These are phyloP conservation scores for Periphyllus acericola DNA, from an alignment of 2,888 invertebrate genomes.

Conservation along the genomic window DNA sequence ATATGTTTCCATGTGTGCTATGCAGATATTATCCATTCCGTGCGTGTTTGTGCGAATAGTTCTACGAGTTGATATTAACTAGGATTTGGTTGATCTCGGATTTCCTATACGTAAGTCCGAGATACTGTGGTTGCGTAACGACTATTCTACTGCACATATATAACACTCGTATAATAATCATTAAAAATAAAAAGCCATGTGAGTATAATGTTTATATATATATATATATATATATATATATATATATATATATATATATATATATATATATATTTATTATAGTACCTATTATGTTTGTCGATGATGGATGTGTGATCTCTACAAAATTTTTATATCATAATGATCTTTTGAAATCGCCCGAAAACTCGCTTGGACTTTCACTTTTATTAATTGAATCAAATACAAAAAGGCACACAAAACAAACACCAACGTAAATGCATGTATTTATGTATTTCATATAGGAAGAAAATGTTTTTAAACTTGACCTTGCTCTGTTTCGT, in stretches of 20 bases:
- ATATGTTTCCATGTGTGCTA: too few relatives aligned
- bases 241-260: not conserved
- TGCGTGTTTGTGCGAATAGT: not conserved
- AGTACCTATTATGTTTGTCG: not conserved
- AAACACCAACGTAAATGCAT: not conserved
- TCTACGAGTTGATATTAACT: not conserved
- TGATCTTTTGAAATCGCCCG: slow-evolving; percentile 21
- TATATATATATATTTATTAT: not conserved
- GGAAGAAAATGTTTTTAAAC: slow-evolving; percentile 14
- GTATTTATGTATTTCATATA: not conserved
- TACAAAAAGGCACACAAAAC: slow-evolving; percentile 7
- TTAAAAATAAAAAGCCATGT: not conserved
- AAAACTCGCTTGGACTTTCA: slow-evolving; percentile 47
- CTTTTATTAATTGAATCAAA: slow-evolving; percentile 13
- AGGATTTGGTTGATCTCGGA: not conserved
- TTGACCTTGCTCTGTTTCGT: slow-evolving; percentile 55
- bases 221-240: not conserved
- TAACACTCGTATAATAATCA: not conserved
- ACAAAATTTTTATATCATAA: not conserved
- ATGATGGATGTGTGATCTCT: slow-evolving; percentile 5
- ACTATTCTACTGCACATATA: not conserved
- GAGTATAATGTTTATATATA: not conserved
- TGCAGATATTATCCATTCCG: not conserved
- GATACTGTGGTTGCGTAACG: not conserved
- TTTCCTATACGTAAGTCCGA: not conserved